phyloP scores from a whole-genome alignment of 2,113 vertebrate genomes.

The Asarcornis scutulata region DNA sequence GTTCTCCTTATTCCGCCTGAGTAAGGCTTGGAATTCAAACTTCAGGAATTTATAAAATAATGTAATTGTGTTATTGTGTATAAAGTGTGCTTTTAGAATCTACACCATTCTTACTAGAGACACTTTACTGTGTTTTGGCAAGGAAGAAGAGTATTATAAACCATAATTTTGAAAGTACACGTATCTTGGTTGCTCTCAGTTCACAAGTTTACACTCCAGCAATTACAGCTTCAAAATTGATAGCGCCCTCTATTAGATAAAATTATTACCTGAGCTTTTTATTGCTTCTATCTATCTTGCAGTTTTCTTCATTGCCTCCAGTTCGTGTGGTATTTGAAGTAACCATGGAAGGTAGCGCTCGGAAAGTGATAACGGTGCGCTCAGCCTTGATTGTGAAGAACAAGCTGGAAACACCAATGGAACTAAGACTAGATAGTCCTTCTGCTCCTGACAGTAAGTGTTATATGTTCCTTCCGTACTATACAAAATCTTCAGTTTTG shows the following conservation, averaged over 20 bases:
- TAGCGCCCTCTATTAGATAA: neutral
- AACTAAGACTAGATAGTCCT: slow-evolving; percentile 92
- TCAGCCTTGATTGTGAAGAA: slow-evolving; percentile 95
- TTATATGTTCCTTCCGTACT: accelerated
- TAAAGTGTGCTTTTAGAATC: neutral
- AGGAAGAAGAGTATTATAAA: neutral
- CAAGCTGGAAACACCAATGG: slow-evolving; percentile 91
- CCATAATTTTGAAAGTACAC: accelerated
- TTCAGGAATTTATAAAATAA: neutral
- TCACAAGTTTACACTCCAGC: neutral
- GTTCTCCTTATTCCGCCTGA: neutral
- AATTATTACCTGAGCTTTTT: neutral
- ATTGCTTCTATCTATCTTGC: slow-evolving; percentile 55
- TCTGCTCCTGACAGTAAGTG: slow-evolving; percentile 96
- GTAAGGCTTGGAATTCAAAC: neutral
- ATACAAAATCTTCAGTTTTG: neutral
- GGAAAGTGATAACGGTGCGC: slow-evolving; percentile 95
- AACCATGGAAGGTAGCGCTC: slow-evolving; percentile 94
- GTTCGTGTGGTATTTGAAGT: slow-evolving; percentile 96
- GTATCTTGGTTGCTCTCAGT: neutral
- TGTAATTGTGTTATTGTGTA: neutral
- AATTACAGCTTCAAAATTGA: neutral
- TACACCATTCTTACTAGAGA: neutral
- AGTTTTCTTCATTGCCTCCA: slow-evolving; percentile 97
- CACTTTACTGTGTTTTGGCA: neutral